These are phyloP conservation scores for Phaethornis superciliosus DNA, from an alignment of 2,113 vertebrate species.

Conservation along the genomic window DNA sequence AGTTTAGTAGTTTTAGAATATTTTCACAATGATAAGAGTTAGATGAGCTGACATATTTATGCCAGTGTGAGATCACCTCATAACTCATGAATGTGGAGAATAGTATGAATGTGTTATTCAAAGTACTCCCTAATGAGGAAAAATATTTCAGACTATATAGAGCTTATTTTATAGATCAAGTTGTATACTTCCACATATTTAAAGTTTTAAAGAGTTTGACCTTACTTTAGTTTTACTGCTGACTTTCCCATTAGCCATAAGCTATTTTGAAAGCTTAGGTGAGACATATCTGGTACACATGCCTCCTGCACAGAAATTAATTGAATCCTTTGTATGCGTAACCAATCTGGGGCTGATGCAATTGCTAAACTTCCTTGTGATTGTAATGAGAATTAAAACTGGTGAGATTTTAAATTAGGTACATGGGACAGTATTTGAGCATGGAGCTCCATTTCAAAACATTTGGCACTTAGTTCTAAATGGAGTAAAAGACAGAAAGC, in stretches of 20 bases:
- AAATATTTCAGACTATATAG: conserved; percentile 52
- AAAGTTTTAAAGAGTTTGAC: conserved; percentile 65
- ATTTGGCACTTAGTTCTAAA: background rate
- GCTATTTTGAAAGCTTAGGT: conserved; percentile 56
- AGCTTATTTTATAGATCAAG: conserved; percentile 61
- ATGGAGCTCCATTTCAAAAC: background rate
- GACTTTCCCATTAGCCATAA: conserved; percentile 49
- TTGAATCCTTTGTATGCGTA: conserved; percentile 3
- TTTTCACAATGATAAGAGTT: conserved; percentile 71
- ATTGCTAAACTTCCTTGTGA: conserved; percentile 19
- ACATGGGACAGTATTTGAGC: background rate
- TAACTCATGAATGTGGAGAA: conserved; percentile 64
- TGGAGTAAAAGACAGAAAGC: background rate
- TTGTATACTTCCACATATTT: conserved; percentile 55
- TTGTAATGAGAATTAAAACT: conserved; percentile 7
- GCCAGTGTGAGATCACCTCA: conserved; percentile 70
- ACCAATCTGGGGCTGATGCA: conserved; percentile 41
- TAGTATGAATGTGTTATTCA: conserved; percentile 55
- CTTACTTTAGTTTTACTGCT: conserved; percentile 62
- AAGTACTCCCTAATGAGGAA: conserved; percentile 64
- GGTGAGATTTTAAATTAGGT: conserved; percentile 4
- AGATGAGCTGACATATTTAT: conserved; percentile 70
- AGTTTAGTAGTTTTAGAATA: conserved; percentile 64
- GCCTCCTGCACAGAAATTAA: conserved; percentile 60
- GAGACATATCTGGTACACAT: conserved; percentile 41